Conservation (phyloP, 2,797 vertebrate genomes). For the Hyperoplus lanceolatus region DNA sequence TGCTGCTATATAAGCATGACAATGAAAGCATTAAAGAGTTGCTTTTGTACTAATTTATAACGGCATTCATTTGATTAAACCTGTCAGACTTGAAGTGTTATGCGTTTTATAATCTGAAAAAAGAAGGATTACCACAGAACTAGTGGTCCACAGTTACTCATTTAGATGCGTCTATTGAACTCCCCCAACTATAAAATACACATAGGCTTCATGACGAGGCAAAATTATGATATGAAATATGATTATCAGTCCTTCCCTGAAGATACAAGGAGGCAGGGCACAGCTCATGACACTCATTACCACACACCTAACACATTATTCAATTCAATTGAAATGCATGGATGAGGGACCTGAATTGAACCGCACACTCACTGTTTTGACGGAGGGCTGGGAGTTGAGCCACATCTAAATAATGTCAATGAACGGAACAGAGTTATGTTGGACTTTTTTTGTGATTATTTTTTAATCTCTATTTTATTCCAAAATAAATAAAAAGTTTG, state of each 20-base stretch:
- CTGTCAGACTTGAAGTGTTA: conserved; percentile 15
- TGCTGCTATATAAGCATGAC: conserved; percentile 6
- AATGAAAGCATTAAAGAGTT: conserved; percentile 31
- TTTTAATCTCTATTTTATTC: not conserved
- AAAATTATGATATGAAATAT: conserved; percentile 1
- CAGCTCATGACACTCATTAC: conserved; percentile 45
- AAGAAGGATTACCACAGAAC: conserved; percentile 13
- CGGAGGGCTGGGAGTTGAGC: conserved; percentile 25
- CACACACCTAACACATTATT: conserved; percentile 62
- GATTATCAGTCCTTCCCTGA: conserved; percentile 42
- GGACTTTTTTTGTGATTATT: not conserved
- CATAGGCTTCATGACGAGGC: conserved; percentile 25
- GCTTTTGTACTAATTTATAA: conserved; percentile 5
- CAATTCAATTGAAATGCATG: conserved; percentile 61
- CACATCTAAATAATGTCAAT: conserved; percentile 42
- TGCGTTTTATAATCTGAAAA: conserved; percentile 15
- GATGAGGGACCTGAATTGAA: conserved; percentile 49
- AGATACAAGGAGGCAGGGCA: conserved; percentile 28
- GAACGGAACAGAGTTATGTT: conserved; percentile 12
- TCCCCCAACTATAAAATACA: conserved; percentile 21
- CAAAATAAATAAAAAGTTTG: not conserved
- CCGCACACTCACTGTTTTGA: conserved; percentile 19
- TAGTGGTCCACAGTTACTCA: not conserved
- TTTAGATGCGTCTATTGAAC: conserved; percentile 26
- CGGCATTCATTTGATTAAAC: conserved; percentile 43